A percentile compares a stretch with the other conserved stretches of the same genome.
Evolutionary conservation across 2,113 vertebrate genomes (phyloP).

Genomic region (Pristiophorus japonicus): DNA sequence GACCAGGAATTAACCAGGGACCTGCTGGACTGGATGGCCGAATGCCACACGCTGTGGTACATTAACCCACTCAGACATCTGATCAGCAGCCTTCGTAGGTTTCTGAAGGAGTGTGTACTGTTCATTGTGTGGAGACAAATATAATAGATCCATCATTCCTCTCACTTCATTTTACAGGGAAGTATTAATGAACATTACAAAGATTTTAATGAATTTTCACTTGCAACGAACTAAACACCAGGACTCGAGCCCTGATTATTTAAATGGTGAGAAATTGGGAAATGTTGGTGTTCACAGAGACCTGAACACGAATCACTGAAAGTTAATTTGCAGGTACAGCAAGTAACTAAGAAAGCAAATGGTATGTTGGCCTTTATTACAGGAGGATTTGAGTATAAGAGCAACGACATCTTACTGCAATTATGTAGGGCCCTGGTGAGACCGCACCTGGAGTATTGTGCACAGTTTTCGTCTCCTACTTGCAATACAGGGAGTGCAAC

Average conservation of each 20-base stretch:
- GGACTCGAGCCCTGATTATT: neutral
- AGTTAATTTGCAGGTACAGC: no score
- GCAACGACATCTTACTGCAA: no score
- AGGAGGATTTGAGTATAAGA: no score
- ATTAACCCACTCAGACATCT: neutral
- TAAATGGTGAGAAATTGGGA: no score
- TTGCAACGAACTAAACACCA: neutral
- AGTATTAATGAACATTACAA: neutral
- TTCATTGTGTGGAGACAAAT: neutral
- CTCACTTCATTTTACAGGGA: neutral
- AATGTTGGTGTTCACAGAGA: no score
- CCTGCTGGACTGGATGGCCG: neutral
- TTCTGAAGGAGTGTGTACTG: neutral
- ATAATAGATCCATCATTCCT: neutral
- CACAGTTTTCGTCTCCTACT: no score
- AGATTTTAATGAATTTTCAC: neutral
- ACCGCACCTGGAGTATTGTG: no score
- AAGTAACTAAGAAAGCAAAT: no score
- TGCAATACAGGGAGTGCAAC: no score
- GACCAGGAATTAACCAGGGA: neutral
- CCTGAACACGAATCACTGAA: no score
- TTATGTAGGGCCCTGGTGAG: no score
- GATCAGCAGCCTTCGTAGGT: neutral
- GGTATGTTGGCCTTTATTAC: no score
- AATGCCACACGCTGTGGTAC: neutral